Evolutionary conservation across 2,113 vertebrate species (phyloP).

Genomic region (Epinephelus lanceolatus): DNA sequence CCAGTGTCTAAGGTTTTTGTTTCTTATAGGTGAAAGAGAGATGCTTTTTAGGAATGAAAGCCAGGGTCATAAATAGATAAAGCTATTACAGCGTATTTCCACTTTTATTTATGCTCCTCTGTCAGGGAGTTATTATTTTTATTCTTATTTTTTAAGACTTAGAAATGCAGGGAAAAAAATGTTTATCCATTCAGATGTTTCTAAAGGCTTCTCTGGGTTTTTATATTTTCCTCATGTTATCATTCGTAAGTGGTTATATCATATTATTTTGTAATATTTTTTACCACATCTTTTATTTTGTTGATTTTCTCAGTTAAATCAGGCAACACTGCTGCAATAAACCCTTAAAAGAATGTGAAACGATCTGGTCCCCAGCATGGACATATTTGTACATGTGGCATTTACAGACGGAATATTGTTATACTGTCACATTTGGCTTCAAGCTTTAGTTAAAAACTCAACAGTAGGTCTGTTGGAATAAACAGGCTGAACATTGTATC

Average conservation of each 20-base stretch:
- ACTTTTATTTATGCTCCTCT: background rate
- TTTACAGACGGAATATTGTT: constrained; percentile 57
- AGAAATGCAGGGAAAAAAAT: background rate
- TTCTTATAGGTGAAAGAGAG: background rate
- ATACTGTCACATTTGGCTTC: background rate
- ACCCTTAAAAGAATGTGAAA: constrained; percentile 34
- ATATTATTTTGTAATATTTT: background rate
- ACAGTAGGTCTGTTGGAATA: constrained; percentile 3
- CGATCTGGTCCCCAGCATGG: background rate
- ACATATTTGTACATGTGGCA: constrained; percentile 37
- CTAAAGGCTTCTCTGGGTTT: background rate
- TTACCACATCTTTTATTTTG: background rate
- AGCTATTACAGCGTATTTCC: background rate
- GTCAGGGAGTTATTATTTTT: too few species aligned
- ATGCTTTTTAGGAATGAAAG: too few species aligned
- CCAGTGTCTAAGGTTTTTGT: background rate
- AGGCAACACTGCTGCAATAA: background rate
- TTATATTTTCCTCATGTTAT: background rate
- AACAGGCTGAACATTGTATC: constrained; percentile 18
- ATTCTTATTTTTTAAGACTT: background rate
- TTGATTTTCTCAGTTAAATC: background rate
- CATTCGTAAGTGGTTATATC: background rate
- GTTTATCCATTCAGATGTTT: background rate
- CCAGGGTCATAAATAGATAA: background rate
- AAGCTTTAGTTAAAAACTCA: constrained; percentile 1